Evolutionary conservation across 2,888 invertebrate species (phyloP).

Genomic region (Drosophila kokeensis): DNA sequence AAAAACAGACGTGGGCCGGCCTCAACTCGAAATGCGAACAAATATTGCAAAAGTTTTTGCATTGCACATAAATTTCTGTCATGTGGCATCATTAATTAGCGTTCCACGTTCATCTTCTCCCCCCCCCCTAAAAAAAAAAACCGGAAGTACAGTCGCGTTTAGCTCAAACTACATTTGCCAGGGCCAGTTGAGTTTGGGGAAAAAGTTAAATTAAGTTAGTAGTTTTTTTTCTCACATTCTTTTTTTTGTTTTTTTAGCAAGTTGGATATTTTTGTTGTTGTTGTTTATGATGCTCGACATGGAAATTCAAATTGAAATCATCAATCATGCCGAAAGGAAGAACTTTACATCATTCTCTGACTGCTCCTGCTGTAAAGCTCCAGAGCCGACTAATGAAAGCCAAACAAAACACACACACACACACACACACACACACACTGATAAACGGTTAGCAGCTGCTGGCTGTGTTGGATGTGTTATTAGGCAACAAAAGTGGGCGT

Average conservation of each 20-base stretch:
- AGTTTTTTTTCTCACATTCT: constrained; percentile 26
- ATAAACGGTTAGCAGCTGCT: constrained; percentile 45
- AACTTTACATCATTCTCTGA: constrained; percentile 34
- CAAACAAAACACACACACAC: constrained; percentile 56
- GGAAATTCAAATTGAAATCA: constrained; percentile 82
- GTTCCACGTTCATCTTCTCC: constrained; percentile 31
- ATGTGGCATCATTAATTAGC: constrained; percentile 84
- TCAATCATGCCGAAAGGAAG: constrained; percentile 69
- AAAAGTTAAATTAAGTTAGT: constrained; percentile 79
- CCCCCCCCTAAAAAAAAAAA: not conserved
- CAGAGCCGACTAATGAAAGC: constrained; percentile 72
- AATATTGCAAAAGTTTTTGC: constrained; percentile 83
- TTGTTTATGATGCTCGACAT: constrained; percentile 75
- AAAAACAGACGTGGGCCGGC: constrained; percentile 20
- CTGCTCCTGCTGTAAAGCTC: constrained; percentile 21
- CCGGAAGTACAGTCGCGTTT: constrained; percentile 72
- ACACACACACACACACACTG: not conserved
- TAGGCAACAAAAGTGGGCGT: constrained; percentile 51
- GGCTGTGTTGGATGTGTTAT: constrained; percentile 67
- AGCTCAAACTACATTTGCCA: constrained; percentile 30
- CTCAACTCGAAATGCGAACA: constrained; percentile 74
- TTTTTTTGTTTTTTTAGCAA: constrained; percentile 6
- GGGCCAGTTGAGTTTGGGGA: constrained; percentile 43
- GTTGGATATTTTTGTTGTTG: constrained; percentile 7
- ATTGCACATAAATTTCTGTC: constrained; percentile 84